Conservation (phyloP, 2,797 vertebrate genomes). For the Nothura maculosa region DNA sequence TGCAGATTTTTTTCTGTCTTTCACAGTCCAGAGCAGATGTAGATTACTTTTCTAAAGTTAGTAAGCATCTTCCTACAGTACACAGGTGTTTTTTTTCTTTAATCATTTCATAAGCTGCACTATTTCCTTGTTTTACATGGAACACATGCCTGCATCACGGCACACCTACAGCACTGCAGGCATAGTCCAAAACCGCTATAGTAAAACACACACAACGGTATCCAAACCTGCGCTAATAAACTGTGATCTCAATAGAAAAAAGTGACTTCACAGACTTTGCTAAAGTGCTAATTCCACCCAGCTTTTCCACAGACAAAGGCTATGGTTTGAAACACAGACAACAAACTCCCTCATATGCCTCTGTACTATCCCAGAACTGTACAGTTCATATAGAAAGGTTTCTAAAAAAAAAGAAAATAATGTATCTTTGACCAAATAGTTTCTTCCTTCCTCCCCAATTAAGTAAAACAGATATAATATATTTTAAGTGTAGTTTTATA, state of each 20-base stretch:
- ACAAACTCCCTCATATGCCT: background rate
- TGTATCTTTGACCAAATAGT: background rate
- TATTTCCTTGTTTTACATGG: background rate
- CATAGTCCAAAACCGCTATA: background rate
- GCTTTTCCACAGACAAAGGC: background rate
- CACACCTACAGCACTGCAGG: background rate
- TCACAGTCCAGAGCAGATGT: background rate
- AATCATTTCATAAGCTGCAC: background rate
- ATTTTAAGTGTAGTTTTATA: background rate
- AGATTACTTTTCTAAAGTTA: background rate
- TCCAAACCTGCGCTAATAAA: background rate
- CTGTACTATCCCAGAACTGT: background rate
- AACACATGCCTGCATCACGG: background rate
- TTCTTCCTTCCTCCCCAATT: background rate
- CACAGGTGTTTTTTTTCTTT: background rate
- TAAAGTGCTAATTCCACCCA: background rate
- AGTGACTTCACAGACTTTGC: background rate
- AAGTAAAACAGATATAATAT: background rate
- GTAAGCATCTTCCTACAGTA: background rate
- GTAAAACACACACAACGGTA: slow-evolving; percentile 4
- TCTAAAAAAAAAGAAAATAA: background rate
- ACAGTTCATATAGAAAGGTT: background rate
- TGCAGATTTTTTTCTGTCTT: background rate
- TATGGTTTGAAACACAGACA: background rate
- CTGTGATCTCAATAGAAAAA: background rate